Percentiles rank a stretch among this genome's conserved stretches.
phyloP scores from a whole-genome alignment of 2,797 vertebrate species.

The Delichon dasypus region DNA sequence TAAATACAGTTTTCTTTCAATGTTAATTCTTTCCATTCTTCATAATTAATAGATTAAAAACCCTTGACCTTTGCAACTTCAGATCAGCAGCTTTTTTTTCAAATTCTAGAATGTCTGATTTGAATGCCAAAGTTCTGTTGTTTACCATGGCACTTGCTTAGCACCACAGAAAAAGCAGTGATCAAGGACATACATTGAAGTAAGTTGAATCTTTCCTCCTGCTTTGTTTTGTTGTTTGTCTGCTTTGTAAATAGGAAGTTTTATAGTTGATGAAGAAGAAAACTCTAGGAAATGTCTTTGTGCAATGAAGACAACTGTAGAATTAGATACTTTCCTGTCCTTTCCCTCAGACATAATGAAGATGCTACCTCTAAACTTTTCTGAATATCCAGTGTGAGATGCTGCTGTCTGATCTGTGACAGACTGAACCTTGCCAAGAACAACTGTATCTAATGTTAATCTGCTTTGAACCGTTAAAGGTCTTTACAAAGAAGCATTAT shows the following conservation, averaged over 20 bases:
- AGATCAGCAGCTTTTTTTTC: not conserved
- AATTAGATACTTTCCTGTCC: not conserved
- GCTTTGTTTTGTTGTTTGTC: not conserved
- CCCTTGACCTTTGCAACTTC: accelerated
- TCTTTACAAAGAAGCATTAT: not conserved
- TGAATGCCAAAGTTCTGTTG: not conserved
- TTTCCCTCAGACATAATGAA: not conserved
- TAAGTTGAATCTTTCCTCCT: not conserved
- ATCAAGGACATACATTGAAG: not conserved
- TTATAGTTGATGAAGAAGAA: not conserved
- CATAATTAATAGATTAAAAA: not conserved
- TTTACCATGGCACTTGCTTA: not conserved
- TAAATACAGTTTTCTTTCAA: not conserved
- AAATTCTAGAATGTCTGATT: not conserved
- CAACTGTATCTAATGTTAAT: not conserved
- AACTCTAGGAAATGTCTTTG: not conserved
- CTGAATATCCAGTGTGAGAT: not conserved
- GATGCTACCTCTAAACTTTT: not conserved
- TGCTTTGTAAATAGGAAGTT: not conserved
- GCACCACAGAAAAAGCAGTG: not conserved
- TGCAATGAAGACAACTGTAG: not conserved
- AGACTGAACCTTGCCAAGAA: not conserved
- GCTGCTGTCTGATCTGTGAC: not conserved
- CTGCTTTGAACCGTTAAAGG: not conserved
- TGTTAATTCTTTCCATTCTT: not conserved